Conservation (phyloP, 2,888 invertebrate species). For the Leucophenga montana region DNA sequence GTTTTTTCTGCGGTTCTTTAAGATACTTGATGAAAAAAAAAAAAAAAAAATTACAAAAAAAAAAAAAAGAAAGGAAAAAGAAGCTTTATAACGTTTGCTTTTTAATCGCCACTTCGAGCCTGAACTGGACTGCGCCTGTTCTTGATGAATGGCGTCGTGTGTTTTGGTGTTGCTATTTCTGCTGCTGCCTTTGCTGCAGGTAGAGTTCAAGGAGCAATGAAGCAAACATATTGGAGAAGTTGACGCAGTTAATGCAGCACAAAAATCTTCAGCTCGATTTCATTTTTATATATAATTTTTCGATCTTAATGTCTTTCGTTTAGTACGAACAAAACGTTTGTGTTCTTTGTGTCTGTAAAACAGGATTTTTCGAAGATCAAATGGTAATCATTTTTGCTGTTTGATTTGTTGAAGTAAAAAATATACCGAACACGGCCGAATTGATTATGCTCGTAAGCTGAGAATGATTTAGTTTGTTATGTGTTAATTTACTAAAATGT, state of each 20-base stretch:
- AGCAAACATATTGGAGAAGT: background rate
- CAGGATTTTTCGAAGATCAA: too few relatives aligned
- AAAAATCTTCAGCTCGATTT: too few relatives aligned
- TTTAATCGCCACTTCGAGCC: constrained; percentile 24
- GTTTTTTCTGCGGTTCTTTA: background rate
- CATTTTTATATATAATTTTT: too few relatives aligned
- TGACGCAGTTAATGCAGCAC: too few relatives aligned
- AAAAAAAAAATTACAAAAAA: background rate
- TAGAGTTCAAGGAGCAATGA: background rate
- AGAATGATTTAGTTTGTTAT: too few relatives aligned
- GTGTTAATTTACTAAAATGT: too few relatives aligned
- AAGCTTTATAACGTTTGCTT: background rate
- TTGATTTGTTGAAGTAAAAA: too few relatives aligned
- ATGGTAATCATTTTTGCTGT: too few relatives aligned
- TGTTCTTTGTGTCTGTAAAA: background rate
- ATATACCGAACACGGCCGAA: too few relatives aligned
- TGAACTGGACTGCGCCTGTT: background rate
- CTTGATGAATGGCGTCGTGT: constrained; percentile 8
- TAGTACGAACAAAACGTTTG: constrained; percentile 13
- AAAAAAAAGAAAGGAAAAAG: background rate
- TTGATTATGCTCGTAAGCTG: too few relatives aligned
- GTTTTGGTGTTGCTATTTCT: background rate
- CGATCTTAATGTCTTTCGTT: constrained; percentile 13
- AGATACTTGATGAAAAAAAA: background rate
- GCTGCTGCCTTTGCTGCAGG: background rate